These are phyloP conservation scores for Arctopsyche grandis DNA, from an alignment of 1,140 invertebrate species.

Conservation along the genomic window DNA sequence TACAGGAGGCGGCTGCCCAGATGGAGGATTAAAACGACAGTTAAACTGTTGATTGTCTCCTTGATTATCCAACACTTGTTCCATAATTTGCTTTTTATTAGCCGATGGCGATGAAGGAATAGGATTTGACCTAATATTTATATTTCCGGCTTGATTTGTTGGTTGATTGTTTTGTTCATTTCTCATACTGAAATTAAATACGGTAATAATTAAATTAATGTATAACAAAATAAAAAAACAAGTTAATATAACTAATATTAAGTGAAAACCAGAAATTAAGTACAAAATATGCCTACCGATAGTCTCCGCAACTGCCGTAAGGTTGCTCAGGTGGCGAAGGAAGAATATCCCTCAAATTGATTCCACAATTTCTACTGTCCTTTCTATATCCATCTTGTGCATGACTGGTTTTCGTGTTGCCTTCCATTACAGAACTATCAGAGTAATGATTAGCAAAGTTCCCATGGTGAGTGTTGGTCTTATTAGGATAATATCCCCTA, in stretches of 20 bases:
- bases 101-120: slow-evolving; percentile 49
- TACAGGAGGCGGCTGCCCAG: slow-evolving; percentile 46
- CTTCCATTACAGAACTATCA: slow-evolving; percentile 47
- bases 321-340: slow-evolving; percentile 53
- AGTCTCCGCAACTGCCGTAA: slow-evolving; percentile 52
- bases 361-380: slow-evolving; percentile 50
- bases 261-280: not conserved
- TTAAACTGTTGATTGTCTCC: slow-evolving; percentile 52
- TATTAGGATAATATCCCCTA: slow-evolving; percentile 30
- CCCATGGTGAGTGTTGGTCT: slow-evolving; percentile 24
- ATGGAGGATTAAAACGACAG: slow-evolving; percentile 49
- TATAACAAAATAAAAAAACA: not conserved
- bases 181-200: slow-evolving; percentile 30
- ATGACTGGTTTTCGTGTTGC: not conserved
- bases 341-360: slow-evolving; percentile 54
- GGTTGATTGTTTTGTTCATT: slow-evolving; percentile 36
- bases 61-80: slow-evolving; percentile 25
- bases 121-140: slow-evolving; percentile 52
- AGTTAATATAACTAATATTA: not conserved
- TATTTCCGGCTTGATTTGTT: slow-evolving; percentile 38
- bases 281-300: slow-evolving; percentile 40
- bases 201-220: slow-evolving; percentile 29
- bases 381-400: slow-evolving; percentile 46
- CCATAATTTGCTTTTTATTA: slow-evolving; percentile 48
- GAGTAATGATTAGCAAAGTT: slow-evolving; percentile 53